Conservation (phyloP, 2,113 vertebrate genomes). For the Istiophorus platypterus region DNA sequence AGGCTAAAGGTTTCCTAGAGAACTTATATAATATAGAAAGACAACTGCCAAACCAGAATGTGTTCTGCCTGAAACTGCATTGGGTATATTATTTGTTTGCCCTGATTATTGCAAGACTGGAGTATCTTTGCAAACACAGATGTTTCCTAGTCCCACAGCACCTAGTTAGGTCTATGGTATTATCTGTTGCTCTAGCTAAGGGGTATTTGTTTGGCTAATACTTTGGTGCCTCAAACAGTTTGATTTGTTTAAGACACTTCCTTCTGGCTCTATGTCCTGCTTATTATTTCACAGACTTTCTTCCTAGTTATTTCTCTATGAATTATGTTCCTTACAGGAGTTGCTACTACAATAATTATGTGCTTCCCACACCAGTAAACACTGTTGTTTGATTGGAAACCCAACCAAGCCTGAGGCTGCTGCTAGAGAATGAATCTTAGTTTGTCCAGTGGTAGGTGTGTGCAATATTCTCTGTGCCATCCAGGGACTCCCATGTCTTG, state of each 20-base stretch:
- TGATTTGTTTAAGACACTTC: not conserved
- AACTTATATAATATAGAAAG: not conserved
- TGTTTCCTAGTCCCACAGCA: too few species aligned
- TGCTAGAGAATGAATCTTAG: not conserved
- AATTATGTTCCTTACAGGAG: not conserved
- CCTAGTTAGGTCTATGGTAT: too few species aligned
- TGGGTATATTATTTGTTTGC: not conserved
- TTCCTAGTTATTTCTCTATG: conserved; percentile 5
- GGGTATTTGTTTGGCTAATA: conserved; percentile 17
- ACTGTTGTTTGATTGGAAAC: not conserved
- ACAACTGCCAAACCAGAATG: not conserved
- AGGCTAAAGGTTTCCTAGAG: not conserved
- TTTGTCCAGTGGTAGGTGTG: conserved; percentile 14
- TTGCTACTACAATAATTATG: conserved; percentile 17
- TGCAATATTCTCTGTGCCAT: not conserved
- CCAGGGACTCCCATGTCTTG: not conserved
- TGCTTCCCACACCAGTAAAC: conserved; percentile 10
- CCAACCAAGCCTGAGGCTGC: not conserved
- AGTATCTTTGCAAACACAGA: not conserved
- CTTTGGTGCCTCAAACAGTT: not conserved
- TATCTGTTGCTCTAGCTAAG: not conserved
- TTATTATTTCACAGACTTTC: conserved; percentile 1
- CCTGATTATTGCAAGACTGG: not conserved
- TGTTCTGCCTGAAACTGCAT: not conserved
- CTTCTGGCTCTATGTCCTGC: not conserved